Base-by-base conservation (phyloP, 2,113 vertebrate genomes). In the Corythoichthys haematopterus region DNA sequence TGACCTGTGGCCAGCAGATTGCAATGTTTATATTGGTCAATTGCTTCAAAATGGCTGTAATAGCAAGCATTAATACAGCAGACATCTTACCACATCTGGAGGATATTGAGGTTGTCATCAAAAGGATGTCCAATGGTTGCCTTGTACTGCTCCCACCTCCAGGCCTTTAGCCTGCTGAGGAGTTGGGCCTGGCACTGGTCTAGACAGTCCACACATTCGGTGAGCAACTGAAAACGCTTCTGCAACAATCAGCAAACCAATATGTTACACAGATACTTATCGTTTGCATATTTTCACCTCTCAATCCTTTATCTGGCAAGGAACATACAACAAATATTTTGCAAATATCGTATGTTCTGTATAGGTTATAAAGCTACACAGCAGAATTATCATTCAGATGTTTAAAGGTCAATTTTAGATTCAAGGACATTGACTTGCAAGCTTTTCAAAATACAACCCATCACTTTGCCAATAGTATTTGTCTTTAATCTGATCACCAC, bases 131-230 rank as follows among this genome's bases (percentile, higher is more conserved):
- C 96, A 0, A 98, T 96, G 64, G 93, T 88, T 4, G 94, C 90
- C 84, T 94, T 91, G 88, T 96, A 94, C 85, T 98, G 96, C 64
- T 95, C 93, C 81, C 93, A 90, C 61, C 92, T 91, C 96, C 96
- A 98, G 35, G 90, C 85, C 72, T 94, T 93, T 60, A 97, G 92
- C 70, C 87, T 91, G 79, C 87, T 92, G 55, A 97, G 80, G 8
- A 95, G 90, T 59, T 88, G 84, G 28, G 81, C 68, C 79, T 95
- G 94, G 84, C 89, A 91, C 0, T 45, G 86, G 64, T 94, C 92
- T 86, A 93, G 78, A 66, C 58, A 76, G 63, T 81, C 72, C 46
- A 88, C 67, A n/a, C 93, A 88, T 58, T 94, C 89, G 1, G 88
- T 85, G 13, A 94, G 61, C 0, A 93, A 80, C 69, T 88, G 76